Base-by-base conservation (phyloP, 2,888 invertebrate species). In the Galerucella calmariensis region DNA sequence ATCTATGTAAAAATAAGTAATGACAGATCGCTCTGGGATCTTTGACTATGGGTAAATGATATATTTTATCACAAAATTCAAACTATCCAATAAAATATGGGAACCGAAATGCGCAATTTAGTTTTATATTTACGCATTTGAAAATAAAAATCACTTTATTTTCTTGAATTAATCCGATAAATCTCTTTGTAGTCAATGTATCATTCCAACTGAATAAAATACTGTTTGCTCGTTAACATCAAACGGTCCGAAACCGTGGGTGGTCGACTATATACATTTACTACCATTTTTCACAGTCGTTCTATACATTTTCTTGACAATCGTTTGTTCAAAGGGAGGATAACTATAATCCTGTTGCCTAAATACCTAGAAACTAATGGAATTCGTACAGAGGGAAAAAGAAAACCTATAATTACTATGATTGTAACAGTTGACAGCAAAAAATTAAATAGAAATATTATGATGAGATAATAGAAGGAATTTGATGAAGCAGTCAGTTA, bases 221-320 rank as follows among this genome's bases (percentile, higher is more conserved):
- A 41, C 56, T 48, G 35, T 51, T 70, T 70, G 63, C 72, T 75
- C 68, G 72, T 75, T 75, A 75, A 75, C 72, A 75, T 75, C 75
- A 75, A 75, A 75, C 69, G 72, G 53, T 66, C 72, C 63, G 61
- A 58, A 44, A 51, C 72, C 66, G 72, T 72, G 75, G 72, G 75
- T 75, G 75, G 75, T 56, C 72, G 69, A 65, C 58, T 65, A 44
- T 56, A 75, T 65, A 71, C 65, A 68, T 44, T 46, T 46, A 20
- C 63, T 12, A 44, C 63, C 68, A 67, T 68, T 72, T 72, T 73
- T 73, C 70, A 69, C 62, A 48, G 62, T 59, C 61, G 48, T 69
- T 62, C 69, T 69, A 62, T 62, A 69, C 69, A 44, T 69, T 67
- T 67, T 67, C 61, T 41, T 41, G 35, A 62, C 61, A 62, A 62